Evolutionary conservation across 2,888 invertebrate species (phyloP).

Genomic region (Heliconius erato): DNA sequence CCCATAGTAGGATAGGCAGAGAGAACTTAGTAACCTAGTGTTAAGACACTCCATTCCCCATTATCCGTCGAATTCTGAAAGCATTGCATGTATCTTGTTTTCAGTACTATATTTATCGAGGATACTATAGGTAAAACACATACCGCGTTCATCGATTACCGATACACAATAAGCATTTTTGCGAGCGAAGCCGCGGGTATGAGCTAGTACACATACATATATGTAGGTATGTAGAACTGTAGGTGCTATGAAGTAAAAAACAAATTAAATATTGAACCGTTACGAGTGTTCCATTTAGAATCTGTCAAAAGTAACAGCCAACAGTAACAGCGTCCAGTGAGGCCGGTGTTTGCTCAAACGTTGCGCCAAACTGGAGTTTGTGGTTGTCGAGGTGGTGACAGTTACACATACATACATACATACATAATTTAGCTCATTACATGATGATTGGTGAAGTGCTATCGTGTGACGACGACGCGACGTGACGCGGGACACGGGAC

Average conservation of each 20-base stretch:
- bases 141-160: too few relatives aligned
- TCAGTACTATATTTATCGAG: too few relatives aligned
- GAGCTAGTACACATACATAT: neutral
- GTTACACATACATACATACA: conserved; percentile 41
- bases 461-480: conserved; percentile 26
- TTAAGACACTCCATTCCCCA: too few relatives aligned
- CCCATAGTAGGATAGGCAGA: too few relatives aligned
- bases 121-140: too few relatives aligned
- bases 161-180: too few relatives aligned
- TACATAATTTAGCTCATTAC: neutral
- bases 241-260: neutral
- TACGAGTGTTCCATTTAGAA: conserved; percentile 4
- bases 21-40: too few relatives aligned
- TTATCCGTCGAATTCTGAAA: too few relatives aligned
- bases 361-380: neutral
- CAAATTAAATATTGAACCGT: conserved; percentile 27
- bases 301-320: conserved; percentile 37
- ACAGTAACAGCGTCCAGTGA: conserved; percentile 3
- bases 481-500: neutral
- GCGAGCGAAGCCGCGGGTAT: too few relatives aligned
- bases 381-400: neutral
- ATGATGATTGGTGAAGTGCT: conserved; percentile 31
- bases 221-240: neutral
- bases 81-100: too few relatives aligned
- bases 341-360: conserved; percentile 12